Base-by-base conservation (phyloP, 2,113 vertebrate genomes). In the human (Homo sapiens) region DNA sequence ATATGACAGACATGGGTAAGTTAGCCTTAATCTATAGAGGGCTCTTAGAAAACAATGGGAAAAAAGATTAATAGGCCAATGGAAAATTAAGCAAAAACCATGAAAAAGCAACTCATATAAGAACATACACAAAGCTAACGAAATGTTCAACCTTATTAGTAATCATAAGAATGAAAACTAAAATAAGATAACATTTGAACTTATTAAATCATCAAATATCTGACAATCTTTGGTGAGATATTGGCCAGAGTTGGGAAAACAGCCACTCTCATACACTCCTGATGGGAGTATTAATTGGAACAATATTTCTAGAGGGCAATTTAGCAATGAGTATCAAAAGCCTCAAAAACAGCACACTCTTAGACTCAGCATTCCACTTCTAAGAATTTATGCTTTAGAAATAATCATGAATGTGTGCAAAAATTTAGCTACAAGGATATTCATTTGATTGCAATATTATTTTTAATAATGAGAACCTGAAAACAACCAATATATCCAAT, bases 391-490 rank as follows among this genome's bases (percentile, higher is more conserved):
- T 45, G 38, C 38, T 90, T 57, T 43, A 66, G 72, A 82, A 94
- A 96, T 91, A 94, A 93, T 70, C 82, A 55, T 43, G 40, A 80
- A 64, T 38, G 17, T 66, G 14, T 68, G 9, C 45, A 94, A 92
- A 89, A 94, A 70, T 80, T 38, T 92, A 96, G 61, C 84, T 92
- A 55, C 20, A 75, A 94, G 27, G n/a, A 89, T 35, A 52, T 86
- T 48, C 40, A 88, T 35, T 96, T 82, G 79, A 80, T 14, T 89
- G 38, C 6, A 93, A 61, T n/a, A 79, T 78, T 93, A 90, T 68
- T 97, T 97, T 93, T 89, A 96, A 89, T 83, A 80, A 89, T 70
- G 18, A 89, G 93, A 96, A 93, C 59, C 30, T 64, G 59, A 95
- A 94, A 94, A 68, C n/a, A 73, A 95, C 38, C 59, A 95, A 85